A percentile compares a stretch with the other conserved stretches of the same genome.
phyloP scores from a whole-genome alignment of 1,140 invertebrate species.

The Dendrolimus punctatus region DNA sequence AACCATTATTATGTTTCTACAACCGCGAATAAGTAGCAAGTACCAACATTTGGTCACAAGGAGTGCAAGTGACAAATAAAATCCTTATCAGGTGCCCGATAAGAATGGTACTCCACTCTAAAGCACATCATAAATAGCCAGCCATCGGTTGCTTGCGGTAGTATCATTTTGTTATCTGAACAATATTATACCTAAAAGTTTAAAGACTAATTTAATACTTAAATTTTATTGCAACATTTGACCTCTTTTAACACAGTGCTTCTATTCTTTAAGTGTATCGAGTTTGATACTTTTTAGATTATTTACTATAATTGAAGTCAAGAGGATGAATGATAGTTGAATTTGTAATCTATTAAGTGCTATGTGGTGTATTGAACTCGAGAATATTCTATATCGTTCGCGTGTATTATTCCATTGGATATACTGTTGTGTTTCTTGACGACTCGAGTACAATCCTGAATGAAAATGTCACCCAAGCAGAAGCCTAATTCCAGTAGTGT shows the following conservation, averaged over 20 bases:
- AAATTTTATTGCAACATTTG: constrained; percentile 1
- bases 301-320: neutral
- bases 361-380: constrained; percentile 30
- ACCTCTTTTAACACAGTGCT: no score
- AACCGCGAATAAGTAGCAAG: no score
- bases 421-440: constrained; percentile 49
- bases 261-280: no score
- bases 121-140: constrained; percentile 38
- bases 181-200: constrained; percentile 6
- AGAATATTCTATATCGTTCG: constrained; percentile 34
- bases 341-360: constrained; percentile 18
- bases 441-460: constrained; percentile 14
- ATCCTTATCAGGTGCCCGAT: constrained; percentile 48
- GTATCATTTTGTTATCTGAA: constrained; percentile 18
- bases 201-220: neutral
- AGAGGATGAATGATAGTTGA: constrained; percentile 12
- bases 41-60: constrained; percentile 11
- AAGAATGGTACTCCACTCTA: constrained; percentile 36
- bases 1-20: no score
- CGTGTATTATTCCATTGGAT: constrained; percentile 33
- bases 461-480: constrained; percentile 42
- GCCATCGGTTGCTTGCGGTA: constrained; percentile 26
- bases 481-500: constrained; percentile 30
- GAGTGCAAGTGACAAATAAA: constrained; percentile 45
- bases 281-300: neutral